Evolutionary conservation across 2,113 vertebrate species (phyloP), one percentile per base, ranked within the genome.

Genomic region (Limanda limanda): DNA sequence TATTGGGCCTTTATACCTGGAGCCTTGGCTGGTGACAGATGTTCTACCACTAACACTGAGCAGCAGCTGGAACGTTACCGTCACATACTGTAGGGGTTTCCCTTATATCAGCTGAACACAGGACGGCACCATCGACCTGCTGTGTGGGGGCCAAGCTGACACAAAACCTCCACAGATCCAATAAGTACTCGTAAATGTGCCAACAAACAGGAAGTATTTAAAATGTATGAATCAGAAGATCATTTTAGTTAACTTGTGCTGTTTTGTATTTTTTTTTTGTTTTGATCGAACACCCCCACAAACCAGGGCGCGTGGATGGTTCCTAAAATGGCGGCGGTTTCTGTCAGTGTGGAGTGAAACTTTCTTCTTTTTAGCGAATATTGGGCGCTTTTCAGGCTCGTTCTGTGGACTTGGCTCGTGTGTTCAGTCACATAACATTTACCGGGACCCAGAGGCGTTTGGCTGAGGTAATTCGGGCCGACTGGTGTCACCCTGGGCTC

Each of bases 281-380:
- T 69, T 35, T 5, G 24, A 56, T 18, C 5, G 0, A 68, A 11
- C 73, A 58, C 78, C 85, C 91, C 85, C 54, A 14, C n/a, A 5
- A 59, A 56, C 31, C 4, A 5, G 3, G 1, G 2, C 12, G 13
- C 47, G 27, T 95, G 83, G 88, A 79, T n/a, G 17, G 24, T 58
- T 90, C 92, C 82, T 58, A 93, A 94, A 65, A 95, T 95, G 94
- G 94, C 93, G 85, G 88, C 78, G 87, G 83, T 87, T 83, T 89
- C 85, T 92, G 88, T 88, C 86, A 85, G 86, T 86, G 70, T 83
- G 80, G 83, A 94, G 90, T 93, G 89, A 94, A 95, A 95, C 92
- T 95, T 95, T 95, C 72, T 81, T 73, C 52, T 79, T 85, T 86
- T 87, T 69, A 73, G 51, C 65, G 24, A 45, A 57, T 56, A 84